These are phyloP conservation scores for Catocala sponsa DNA, from an alignment of 2,888 invertebrate genomes.

Conservation along the genomic window DNA sequence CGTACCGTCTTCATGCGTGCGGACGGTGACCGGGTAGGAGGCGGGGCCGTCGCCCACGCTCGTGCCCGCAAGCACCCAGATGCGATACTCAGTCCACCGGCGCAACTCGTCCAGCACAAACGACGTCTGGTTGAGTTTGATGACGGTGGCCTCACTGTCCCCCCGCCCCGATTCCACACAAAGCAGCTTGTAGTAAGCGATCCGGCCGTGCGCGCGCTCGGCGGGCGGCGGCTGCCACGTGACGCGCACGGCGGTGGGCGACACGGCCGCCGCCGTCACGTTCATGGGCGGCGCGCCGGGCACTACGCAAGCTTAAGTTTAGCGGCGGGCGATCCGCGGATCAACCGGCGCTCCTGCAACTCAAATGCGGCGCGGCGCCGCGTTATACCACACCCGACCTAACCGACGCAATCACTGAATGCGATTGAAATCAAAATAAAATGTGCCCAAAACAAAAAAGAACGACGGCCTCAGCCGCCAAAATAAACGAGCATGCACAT, in stretches of 20 bases:
- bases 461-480: conserved; percentile 58
- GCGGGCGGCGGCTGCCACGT: conserved; percentile 97
- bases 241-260: conserved; percentile 96
- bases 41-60: conserved; percentile 98
- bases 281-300: conserved; percentile 99
- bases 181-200: conserved; percentile 98
- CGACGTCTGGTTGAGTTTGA: conserved; percentile 93
- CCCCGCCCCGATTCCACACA: conserved; percentile 95
- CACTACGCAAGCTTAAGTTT: conserved; percentile 90
- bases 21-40: conserved; percentile 96
- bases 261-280: conserved; percentile 95
- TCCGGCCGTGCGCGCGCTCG: conserved; percentile 96
- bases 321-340: conserved; percentile 43
- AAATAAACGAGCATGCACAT: conserved; percentile 77
- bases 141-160: conserved; percentile 94
- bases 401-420: conserved; percentile 87
- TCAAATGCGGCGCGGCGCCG: conserved; percentile 63
- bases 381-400: conserved; percentile 63
- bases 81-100: conserved; percentile 98
- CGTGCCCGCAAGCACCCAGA: conserved; percentile 98
- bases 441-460: conserved; percentile 79
- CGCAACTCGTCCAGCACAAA: conserved; percentile 96
- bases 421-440: conserved; percentile 76
- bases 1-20: conserved; percentile 99
- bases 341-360: conserved; percentile 67